Evolutionary conservation across 1,140 invertebrate species (phyloP).

Genomic region (Laodelphax striatellus): DNA sequence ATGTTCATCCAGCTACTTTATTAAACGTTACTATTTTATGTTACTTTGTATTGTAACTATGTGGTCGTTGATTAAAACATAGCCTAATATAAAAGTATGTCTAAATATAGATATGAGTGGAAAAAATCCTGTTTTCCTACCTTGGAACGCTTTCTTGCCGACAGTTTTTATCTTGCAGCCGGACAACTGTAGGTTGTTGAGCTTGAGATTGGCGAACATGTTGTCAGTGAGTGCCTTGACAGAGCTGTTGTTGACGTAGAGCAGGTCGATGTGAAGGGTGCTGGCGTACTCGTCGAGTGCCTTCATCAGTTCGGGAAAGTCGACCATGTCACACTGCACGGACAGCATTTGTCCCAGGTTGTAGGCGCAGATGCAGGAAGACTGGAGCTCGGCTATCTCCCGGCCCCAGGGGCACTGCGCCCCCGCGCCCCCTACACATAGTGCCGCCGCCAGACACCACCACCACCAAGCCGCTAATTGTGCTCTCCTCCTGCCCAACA

Average conservation of each 20-base stretch:
- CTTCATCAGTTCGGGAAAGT: slow-evolving; percentile 57
- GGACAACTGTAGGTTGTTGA: slow-evolving; percentile 75
- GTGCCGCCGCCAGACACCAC: background rate
- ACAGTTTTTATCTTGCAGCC: slow-evolving; percentile 66
- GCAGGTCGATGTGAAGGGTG: slow-evolving; percentile 58
- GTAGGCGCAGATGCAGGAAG: slow-evolving; percentile 78
- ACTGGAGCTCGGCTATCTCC: slow-evolving; percentile 55
- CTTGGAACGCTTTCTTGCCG: slow-evolving; percentile 55
- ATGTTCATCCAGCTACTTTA: too few relatives aligned
- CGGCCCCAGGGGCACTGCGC: slow-evolving; percentile 79
- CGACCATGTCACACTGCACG: slow-evolving; percentile 80
- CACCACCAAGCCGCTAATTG: background rate
- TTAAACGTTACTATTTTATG: too few relatives aligned
- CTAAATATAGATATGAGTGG: too few relatives aligned
- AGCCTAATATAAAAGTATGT: too few relatives aligned
- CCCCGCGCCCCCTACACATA: background rate
- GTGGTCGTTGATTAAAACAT: too few relatives aligned
- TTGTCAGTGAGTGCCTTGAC: slow-evolving; percentile 52
- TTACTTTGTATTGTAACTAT: too few relatives aligned
- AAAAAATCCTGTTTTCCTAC: too few relatives aligned
- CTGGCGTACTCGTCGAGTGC: slow-evolving; percentile 57
- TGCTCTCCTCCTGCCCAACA: background rate
- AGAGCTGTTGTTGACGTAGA: slow-evolving; percentile 81
- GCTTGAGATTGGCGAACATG: slow-evolving; percentile 58
- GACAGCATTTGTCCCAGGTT: slow-evolving; percentile 70